Percentiles rank a stretch among this genome's conserved stretches.
Evolutionary conservation across 2,888 invertebrate genomes (phyloP).

Genomic region (Seladonia tumulorum): DNA sequence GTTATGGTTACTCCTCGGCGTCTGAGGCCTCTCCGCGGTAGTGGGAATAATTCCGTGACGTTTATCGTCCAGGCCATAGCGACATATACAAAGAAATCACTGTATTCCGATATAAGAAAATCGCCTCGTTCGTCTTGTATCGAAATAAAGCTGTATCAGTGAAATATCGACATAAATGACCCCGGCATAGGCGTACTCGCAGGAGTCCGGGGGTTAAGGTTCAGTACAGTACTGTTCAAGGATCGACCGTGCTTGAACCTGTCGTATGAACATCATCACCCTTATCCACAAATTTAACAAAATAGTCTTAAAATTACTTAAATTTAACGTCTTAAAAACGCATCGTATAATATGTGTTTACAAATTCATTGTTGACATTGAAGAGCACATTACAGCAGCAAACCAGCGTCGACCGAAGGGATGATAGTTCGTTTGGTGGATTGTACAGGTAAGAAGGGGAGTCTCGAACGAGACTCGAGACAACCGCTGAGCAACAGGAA

Average conservation of each 20-base stretch:
- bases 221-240: neutral
- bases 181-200: too few species aligned
- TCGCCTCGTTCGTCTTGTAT: too few species aligned
- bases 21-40: too few species aligned
- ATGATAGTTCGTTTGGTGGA: neutral
- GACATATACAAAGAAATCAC: too few species aligned
- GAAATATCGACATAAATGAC: too few species aligned
- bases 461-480: neutral
- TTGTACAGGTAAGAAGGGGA: neutral
- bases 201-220: neutral
- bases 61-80: too few species aligned
- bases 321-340: neutral
- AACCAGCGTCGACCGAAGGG: neutral
- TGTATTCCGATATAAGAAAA: too few species aligned
- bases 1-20: too few species aligned
- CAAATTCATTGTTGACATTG: neutral
- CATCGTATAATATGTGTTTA: neutral
- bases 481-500: slow-evolving; percentile 51
- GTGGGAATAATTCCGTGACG: too few species aligned
- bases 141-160: too few species aligned
- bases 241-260: neutral
- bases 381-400: too few species aligned
- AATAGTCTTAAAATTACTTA: neutral
- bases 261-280: neutral
- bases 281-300: neutral